Percentiles rank a stretch among this genome's conserved stretches.
Conservation (phyloP, 1,140 invertebrate species). For the Phortica variegata region DNA sequence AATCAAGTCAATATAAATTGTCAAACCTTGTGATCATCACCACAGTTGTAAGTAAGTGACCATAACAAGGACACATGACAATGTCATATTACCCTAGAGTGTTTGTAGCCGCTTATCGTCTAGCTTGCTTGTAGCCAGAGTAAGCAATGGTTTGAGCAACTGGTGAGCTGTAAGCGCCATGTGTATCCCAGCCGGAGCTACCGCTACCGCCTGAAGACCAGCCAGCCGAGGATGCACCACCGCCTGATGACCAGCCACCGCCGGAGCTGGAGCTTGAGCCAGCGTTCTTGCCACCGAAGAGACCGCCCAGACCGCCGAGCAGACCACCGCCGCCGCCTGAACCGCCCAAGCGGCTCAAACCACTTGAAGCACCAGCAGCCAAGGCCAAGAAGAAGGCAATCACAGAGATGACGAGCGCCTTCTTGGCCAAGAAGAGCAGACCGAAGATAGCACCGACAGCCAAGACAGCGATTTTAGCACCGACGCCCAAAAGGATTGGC, state of each 20-base stretch:
- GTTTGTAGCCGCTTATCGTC: slow-evolving; percentile 51
- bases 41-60: too few species aligned
- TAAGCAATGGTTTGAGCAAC: slow-evolving; percentile 58
- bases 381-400: slow-evolving; percentile 63
- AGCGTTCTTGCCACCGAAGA: slow-evolving; percentile 48
- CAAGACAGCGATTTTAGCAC: slow-evolving; percentile 64
- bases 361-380: slow-evolving; percentile 62
- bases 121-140: slow-evolving; percentile 54
- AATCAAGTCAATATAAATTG: too few species aligned
- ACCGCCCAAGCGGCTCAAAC: slow-evolving; percentile 58
- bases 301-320: slow-evolving; percentile 46
- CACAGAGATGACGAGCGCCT: slow-evolving; percentile 65
- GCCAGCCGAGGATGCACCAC: slow-evolving; percentile 35
- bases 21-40: too few species aligned
- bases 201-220: slow-evolving; percentile 43
- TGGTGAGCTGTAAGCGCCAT: slow-evolving; percentile 56
- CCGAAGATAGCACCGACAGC: slow-evolving; percentile 63
- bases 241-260: slow-evolving; percentile 52
- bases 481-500: slow-evolving; percentile 63
- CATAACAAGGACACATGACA: background rate
- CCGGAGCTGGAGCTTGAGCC: slow-evolving; percentile 34
- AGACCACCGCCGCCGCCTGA: slow-evolving; percentile 46
- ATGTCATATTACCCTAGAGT: slow-evolving; percentile 2
- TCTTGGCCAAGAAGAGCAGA: slow-evolving; percentile 67
- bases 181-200: slow-evolving; percentile 50